Base-by-base conservation (phyloP, 2,888 invertebrate genomes). In the Apeira syringaria region DNA sequence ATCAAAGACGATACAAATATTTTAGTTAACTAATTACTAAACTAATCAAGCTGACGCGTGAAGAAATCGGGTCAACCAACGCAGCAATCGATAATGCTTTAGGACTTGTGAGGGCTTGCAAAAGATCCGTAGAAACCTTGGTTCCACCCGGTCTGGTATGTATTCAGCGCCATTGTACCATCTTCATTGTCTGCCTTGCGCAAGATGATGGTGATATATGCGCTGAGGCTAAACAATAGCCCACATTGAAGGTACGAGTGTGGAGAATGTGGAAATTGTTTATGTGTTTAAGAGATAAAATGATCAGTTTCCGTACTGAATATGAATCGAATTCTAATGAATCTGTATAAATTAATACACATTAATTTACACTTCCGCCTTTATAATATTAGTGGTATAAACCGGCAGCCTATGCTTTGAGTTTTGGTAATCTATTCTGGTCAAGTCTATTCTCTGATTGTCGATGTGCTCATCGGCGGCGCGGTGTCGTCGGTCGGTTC, bases 51-150 rank as follows among this genome's bases (percentile, higher is more conserved):
- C 11, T 25, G 26, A n/a, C 10, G 28, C 8, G 49, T 68, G 56
- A 56, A 56, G 69, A 61, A 76, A 76, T 70, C 62, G 52, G 61
- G 63, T 57, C 60, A 56, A 61, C 50, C 56, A 54, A 57, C 60
- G 59, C 36, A 40, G 56, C 62, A 8, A 13, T 18, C 34, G 34
- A 34, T 45, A 39, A 37, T 33, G 26, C n/a, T n/a, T n/a, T n/a
- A 20, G 4, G 15, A 15, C 27, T 27, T 5, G 18, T 64, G 67
- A 64, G 52, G 47, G 54, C 70, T 85, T 84, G 78, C 85, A 77
- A 80, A 73, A 87, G 81, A 80, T 85, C 82, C 83, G 81, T 66
- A 56, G 53, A 55, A 53, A 52, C 50, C 56, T 52, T 53, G 55
- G 50, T 48, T 50, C 63, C 56, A 60, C 58, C 68, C 37, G 31